Evolutionary conservation across 2,113 vertebrate genomes (phyloP), one percentile per base, ranked within the genome.

Genomic region (Catharus bicknelli): DNA sequence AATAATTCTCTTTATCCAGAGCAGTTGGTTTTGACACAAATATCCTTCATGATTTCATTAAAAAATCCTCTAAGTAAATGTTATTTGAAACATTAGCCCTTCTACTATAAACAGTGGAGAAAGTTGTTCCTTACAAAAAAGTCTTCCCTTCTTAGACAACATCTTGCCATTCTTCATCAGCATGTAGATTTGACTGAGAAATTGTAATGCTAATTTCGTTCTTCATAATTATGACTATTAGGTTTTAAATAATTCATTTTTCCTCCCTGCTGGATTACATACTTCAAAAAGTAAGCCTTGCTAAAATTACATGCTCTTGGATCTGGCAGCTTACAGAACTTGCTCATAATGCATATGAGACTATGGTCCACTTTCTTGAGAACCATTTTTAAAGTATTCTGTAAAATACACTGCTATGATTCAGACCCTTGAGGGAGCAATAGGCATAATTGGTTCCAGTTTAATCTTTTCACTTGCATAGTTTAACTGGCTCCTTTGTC

Each of bases 171-270:
- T 93, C 54, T 76, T 93, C 86, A 87, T 73, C 78, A 78, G 83
- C 58, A 84, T 82, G 86, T 67, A 90, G 77, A 90, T 96, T 90
- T 84, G 50, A 76, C 84, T 87, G 73, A 88, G 59, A 94, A 96
- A 92, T 79, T 92, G 70, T 84, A 90, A 90, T 90, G 89, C 57
- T 94, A 94, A 94, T 96, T 89, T 62, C 20, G 16, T 90, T 86
- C 73, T 88, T 94, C 77, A 72, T 89, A 94, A 94, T 94, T 94
- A 96, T 89, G 94, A 89, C 81, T 93, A 84, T 75, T 89, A 94
- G 80, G 34, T 93, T 94, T 96, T 95, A 95, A 96, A 94, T 90
- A 94, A 96, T 93, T 92, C 58, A 93, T 92, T 92, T 68, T 87
- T 54, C 11, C 40, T 93, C 50, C 66, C 32, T 0, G 1, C 36